Base-by-base conservation (phyloP, 2,888 invertebrate genomes). In the Dicranocentrus wangi region DNA sequence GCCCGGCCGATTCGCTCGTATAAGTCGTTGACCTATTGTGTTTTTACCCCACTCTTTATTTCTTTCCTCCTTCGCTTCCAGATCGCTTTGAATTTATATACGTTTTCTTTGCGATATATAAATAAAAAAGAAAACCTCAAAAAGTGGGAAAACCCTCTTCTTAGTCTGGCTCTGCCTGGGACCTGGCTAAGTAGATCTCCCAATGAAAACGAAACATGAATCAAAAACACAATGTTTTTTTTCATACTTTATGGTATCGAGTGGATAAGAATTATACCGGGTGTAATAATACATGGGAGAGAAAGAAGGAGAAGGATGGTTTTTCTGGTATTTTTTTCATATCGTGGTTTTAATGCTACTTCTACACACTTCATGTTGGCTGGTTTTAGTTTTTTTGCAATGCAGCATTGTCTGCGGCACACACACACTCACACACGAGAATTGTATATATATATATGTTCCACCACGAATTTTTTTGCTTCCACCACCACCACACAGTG, bases 381-480 rank as follows among this genome's bases (percentile, higher is more conserved):
- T 2, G 55, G 25, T 25, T 19, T 21, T 21, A 7, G 53, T 53
- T 53, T 19, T 2, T 19, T 53, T 53, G 53, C 53, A 53, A 21
- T 53, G 53, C 53, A 53, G 21, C 53, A 53, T 53, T 53, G 53
- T 53, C 53, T 53, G 53, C 53, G 53, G 53, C 23, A 53, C 23
- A 53, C 53, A 47, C 47, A 39, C 39, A 39, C n/a, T n/a, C n/a
- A n/a, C n/a, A n/a, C n/a, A n/a, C n/a, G n/a, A n/a, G n/a, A 39
- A 13, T 47, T 47, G 10, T 47, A 47, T 2, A 32, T 32, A 32
- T 32, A 32, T 32, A 10, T 32, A 32, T 10, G 32, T 32, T 32
- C n/a, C n/a, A n/a, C n/a, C n/a, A 32, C 10, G 32, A 10, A n/a
- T 32, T 10, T 47, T 15, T 47, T 47, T 47, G 5, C 47, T 47